A percentile compares a stretch with the other conserved stretches of the same genome.
These are phyloP conservation scores for Ranitomeya variabilis DNA, from an alignment of 2,113 vertebrate species.

Conservation along the genomic window DNA sequence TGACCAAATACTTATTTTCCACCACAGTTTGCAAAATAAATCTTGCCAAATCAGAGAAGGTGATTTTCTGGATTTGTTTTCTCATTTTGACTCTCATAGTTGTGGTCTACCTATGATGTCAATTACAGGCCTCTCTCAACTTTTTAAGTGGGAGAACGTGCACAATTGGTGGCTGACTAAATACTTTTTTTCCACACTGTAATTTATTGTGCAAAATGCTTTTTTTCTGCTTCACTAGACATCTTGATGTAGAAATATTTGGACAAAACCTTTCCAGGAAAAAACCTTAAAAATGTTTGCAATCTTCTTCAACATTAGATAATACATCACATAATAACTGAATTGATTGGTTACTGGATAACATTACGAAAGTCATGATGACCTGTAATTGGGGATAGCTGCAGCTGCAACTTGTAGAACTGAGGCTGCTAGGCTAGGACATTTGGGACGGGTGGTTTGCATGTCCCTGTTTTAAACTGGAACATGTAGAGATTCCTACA, in stretches of 20 bases:
- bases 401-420: slow-evolving; percentile 3
- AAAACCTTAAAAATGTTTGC: background rate
- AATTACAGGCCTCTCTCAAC: too few relatives aligned
- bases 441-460: background rate
- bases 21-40: background rate
- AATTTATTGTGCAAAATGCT: background rate
- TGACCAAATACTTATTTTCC: background rate
- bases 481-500: background rate
- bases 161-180: too few relatives aligned
- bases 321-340: slow-evolving; percentile 38
- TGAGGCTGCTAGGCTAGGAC: background rate
- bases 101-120: too few relatives aligned
- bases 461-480: background rate
- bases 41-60: too few relatives aligned
- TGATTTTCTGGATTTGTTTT: too few relatives aligned
- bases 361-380: background rate
- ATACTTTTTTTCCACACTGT: background rate
- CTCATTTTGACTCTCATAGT: too few relatives aligned
- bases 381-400: slow-evolving; percentile 1
- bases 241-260: background rate
- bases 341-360: slow-evolving; percentile 24
- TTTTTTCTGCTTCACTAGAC: background rate
- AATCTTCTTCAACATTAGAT: background rate
- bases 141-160: too few relatives aligned
- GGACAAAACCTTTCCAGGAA: background rate